Evolutionary conservation across 2,113 vertebrate genomes (phyloP), one percentile per base, ranked within the genome.

Genomic region (Leucopternis melanops): DNA sequence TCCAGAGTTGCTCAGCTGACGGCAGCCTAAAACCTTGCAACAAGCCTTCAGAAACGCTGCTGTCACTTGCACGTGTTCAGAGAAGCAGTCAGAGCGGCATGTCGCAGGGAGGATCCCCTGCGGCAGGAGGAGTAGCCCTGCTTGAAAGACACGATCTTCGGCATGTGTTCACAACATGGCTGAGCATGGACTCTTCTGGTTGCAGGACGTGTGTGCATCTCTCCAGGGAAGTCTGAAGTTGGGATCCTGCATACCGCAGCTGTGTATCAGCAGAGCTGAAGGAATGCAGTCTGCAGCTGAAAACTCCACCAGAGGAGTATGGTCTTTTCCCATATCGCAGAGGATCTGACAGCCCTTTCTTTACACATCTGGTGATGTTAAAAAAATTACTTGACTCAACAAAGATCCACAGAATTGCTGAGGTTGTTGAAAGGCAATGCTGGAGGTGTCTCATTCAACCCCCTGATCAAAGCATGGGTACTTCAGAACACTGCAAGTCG

Each of bases 11-110:
- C 26, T 91, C 57, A 55, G 71, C 61, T 92, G 79, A 66, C 16
- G 0, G 61, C 86, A 94, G 61, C 80, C 90, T 82, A 38, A 92
- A 94, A 26, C 50, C 73, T 57, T 2, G 2, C 7, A 8, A 20
- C 0, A 8, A 66, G 38, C 20, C 13, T 27, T 59, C 16, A 10
- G 73, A 50, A 77, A 40, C 0, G 0, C 44, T 40, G 65, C 80
- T 79, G 44, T 10, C 6, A 0, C 11, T 34, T 15, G 54, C 81
- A 36, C 0, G 1, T 11, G 34, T 38, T 62, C 19, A 4, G 55
- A 27, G 70, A 6, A 49, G 47, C 32, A 13, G 10, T 8, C 16
- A 3, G 75, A 63, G 67, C 5, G 0, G 40, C 11, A 1, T 6
- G 47, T 16, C 0, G 1, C 88, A 27, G 52, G 71, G 71, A 71